phyloP scores from a whole-genome alignment of 2,888 invertebrate species.

The Ophraella communa region DNA sequence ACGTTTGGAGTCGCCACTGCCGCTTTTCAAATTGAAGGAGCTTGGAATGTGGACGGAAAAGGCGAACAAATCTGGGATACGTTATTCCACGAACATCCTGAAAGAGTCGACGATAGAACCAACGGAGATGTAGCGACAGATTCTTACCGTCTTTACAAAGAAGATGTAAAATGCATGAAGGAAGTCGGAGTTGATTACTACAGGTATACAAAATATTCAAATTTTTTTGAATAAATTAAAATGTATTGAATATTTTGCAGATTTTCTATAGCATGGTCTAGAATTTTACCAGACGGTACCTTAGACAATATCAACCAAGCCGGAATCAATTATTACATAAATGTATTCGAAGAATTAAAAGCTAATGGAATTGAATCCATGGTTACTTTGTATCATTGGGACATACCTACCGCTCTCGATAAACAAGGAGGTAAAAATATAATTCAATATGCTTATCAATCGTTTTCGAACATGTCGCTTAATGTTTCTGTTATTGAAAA shows the following conservation, averaged over 20 bases:
- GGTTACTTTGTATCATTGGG: constrained; percentile 65
- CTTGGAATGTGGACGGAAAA: constrained; percentile 48
- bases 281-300: constrained; percentile 66
- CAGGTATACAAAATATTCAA: constrained; percentile 39
- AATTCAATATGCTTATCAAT: neutral
- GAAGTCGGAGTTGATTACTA: constrained; percentile 66
- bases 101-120: constrained; percentile 37
- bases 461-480: no score
- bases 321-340: constrained; percentile 43
- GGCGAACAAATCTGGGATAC: constrained; percentile 42
- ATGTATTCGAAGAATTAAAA: constrained; percentile 53
- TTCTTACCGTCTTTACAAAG: constrained; percentile 69
- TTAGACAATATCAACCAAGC: constrained; percentile 60
- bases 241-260: constrained; percentile 49
- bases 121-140: constrained; percentile 72
- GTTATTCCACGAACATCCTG: constrained; percentile 29
- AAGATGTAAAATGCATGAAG: constrained; percentile 67
- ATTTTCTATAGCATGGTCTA: constrained; percentile 47
- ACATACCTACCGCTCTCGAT: constrained; percentile 63
- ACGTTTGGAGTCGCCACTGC: constrained; percentile 50
- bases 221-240: no score
- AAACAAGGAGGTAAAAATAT: constrained; percentile 44
- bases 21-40: constrained; percentile 50
- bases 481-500: no score
- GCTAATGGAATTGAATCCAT: constrained; percentile 64